phyloP scores from a whole-genome alignment of 2,888 invertebrate species.

The Deladenus siricidicola region DNA sequence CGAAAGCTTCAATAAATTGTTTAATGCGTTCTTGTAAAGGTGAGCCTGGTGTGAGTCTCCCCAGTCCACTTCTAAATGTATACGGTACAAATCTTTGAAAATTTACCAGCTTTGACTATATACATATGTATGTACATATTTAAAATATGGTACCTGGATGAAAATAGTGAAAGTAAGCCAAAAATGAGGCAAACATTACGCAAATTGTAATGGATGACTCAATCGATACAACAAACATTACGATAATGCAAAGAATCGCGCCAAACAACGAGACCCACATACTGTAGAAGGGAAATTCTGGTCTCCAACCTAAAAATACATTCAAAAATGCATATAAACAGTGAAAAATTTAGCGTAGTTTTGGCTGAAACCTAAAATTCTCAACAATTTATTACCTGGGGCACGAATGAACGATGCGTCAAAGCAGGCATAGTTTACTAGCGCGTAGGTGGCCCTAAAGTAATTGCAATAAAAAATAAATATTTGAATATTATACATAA shows the following conservation, averaged over 20 bases:
- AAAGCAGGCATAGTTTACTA: slow-evolving; percentile 88
- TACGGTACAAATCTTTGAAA: background rate
- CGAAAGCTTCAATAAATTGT: slow-evolving; percentile 76
- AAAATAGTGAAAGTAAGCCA: slow-evolving; percentile 26
- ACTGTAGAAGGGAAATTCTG: slow-evolving; percentile 62
- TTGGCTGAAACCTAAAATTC: slow-evolving; percentile 74
- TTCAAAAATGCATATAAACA: slow-evolving; percentile 83
- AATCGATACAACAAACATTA: slow-evolving; percentile 59
- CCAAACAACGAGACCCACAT: slow-evolving; percentile 76
- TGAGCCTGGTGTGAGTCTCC: slow-evolving; percentile 91
- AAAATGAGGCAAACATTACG: slow-evolving; percentile 15
- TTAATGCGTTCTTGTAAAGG: slow-evolving; percentile 66
- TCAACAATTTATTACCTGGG: slow-evolving; percentile 52
- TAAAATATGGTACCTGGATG: slow-evolving; percentile 15
- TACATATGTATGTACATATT: background rate
- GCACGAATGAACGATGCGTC: slow-evolving; percentile 77
- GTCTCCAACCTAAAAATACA: slow-evolving; percentile 57
- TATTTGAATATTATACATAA: no score
- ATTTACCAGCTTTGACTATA: background rate
- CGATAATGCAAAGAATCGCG: slow-evolving; percentile 60
- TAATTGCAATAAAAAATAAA: no score
- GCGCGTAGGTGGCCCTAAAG: slow-evolving; percentile 62
- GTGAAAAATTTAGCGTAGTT: slow-evolving; percentile 79
- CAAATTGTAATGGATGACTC: slow-evolving; percentile 55
- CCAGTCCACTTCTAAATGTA: slow-evolving; percentile 73